Evolutionary conservation across 2,797 vertebrate species (phyloP).

Genomic region (Anabas testudineus): DNA sequence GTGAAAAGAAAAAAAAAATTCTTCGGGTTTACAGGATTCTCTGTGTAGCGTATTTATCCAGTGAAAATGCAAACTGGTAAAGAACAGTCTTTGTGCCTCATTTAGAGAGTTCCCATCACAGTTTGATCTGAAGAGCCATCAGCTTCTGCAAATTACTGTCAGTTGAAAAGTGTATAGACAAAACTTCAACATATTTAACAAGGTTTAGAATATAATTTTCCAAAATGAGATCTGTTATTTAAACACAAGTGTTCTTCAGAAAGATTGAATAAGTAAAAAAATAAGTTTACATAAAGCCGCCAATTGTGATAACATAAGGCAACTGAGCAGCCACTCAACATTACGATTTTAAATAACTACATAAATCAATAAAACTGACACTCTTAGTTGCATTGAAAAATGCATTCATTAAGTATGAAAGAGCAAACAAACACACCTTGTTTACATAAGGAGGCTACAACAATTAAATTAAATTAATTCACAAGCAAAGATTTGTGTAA

Average conservation of each 20-base stretch:
- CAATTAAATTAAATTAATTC: slow-evolving; percentile 56
- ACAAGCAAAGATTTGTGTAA: slow-evolving; percentile 38
- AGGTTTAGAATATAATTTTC: slow-evolving; percentile 20
- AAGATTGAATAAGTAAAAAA: slow-evolving; percentile 65
- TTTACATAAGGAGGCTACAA: slow-evolving; percentile 63
- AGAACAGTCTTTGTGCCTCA: slow-evolving; percentile 49
- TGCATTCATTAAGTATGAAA: slow-evolving; percentile 45
- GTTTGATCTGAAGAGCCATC: slow-evolving; percentile 50
- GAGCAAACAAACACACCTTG: slow-evolving; percentile 64
- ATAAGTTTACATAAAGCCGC: slow-evolving; percentile 50
- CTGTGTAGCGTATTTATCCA: slow-evolving; percentile 54
- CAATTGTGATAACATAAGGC: slow-evolving; percentile 51
- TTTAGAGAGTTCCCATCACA: slow-evolving; percentile 53
- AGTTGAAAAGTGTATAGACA: slow-evolving; percentile 31
- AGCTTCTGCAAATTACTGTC: slow-evolving; percentile 55
- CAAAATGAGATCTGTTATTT: slow-evolving; percentile 33
- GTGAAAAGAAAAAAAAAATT: slow-evolving; percentile 28
- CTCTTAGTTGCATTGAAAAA: slow-evolving; percentile 39
- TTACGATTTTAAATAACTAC: slow-evolving; percentile 75
- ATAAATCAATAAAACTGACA: slow-evolving; percentile 51
- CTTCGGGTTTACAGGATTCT: slow-evolving; percentile 58
- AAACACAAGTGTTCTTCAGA: slow-evolving; percentile 51
- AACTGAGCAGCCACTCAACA: slow-evolving; percentile 62
- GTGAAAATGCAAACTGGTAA: slow-evolving; percentile 44
- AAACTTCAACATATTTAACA: slow-evolving; percentile 53